These are phyloP conservation scores for Todiramphus saurophagus DNA, from an alignment of 2,113 vertebrate genomes.

Conservation along the genomic window DNA sequence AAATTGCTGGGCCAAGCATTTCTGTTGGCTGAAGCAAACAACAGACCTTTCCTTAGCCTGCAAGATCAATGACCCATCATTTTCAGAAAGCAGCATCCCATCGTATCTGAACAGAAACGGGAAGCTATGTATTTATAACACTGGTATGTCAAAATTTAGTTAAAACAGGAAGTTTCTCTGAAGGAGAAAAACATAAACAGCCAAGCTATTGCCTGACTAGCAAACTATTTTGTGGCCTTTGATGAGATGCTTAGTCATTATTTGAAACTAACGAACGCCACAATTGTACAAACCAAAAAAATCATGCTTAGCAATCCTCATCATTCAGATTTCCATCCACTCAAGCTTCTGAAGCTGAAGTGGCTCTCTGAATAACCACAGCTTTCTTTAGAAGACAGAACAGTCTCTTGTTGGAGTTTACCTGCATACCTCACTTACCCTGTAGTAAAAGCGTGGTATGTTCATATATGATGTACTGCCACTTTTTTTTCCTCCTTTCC, in stretches of 20 bases:
- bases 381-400: not conserved
- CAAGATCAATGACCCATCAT: not conserved
- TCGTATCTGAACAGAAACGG: fast-evolving
- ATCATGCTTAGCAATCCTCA: not conserved
- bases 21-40: not conserved
- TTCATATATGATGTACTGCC: conserved; percentile 78
- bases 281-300: not conserved
- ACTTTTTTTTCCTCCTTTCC: conserved; percentile 85
- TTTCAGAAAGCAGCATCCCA: not conserved
- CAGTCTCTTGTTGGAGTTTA: not conserved
- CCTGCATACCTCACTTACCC: conserved; percentile 75
- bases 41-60: not conserved
- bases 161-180: not conserved
- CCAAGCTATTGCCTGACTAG: not conserved
- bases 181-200: not conserved
- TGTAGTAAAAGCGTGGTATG: conserved; percentile 96
- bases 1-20: not conserved
- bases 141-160: fast-evolving
- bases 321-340: not conserved
- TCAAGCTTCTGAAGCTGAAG: not conserved
- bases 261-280: not conserved
- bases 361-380: not conserved
- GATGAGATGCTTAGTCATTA: not conserved
- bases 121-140: fast-evolving
- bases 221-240: not conserved